Evolutionary conservation across 1,140 invertebrate species (phyloP).

Genomic region (Cyclargus thomasi): DNA sequence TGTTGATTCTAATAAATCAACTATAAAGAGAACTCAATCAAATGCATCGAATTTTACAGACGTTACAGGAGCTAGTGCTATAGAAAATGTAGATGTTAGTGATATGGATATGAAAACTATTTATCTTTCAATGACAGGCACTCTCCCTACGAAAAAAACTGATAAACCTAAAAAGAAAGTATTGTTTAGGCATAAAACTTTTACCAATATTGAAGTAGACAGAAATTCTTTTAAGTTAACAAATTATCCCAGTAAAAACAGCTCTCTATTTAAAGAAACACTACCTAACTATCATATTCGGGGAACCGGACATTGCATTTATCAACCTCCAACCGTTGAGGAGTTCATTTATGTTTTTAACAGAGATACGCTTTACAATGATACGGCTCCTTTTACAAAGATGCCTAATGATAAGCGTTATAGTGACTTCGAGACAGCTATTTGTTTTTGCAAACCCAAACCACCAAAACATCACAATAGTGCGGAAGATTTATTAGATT

Average conservation of each 20-base stretch:
- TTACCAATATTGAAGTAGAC: constrained; percentile 64
- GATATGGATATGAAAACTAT: constrained; percentile 43
- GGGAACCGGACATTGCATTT: constrained; percentile 69
- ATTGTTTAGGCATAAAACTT: constrained; percentile 67
- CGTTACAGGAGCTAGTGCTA: constrained; percentile 54
- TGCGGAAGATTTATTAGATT: constrained; percentile 61
- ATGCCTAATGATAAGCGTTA: constrained; percentile 48
- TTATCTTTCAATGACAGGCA: constrained; percentile 62
- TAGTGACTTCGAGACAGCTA: constrained; percentile 61
- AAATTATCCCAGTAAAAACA: constrained; percentile 47
- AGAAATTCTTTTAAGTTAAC: constrained; percentile 51
- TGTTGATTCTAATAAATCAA: not conserved
- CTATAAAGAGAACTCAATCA: constrained; percentile 36
- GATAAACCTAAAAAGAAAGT: constrained; percentile 51
- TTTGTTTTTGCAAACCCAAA: constrained; percentile 66
- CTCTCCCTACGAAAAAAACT: constrained; percentile 52
- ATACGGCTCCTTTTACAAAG: constrained; percentile 49
- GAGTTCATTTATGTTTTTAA: constrained; percentile 71
- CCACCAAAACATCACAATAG: constrained; percentile 59
- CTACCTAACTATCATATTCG: constrained; percentile 64
- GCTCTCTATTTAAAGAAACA: constrained; percentile 57
- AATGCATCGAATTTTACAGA: constrained; percentile 52
- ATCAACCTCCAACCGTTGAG: constrained; percentile 54
- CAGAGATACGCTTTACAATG: constrained; percentile 55
- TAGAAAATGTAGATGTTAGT: constrained; percentile 68